These are phyloP conservation scores for Pipra filicauda DNA, from an alignment of 2,113 vertebrate species.

Conservation along the genomic window DNA sequence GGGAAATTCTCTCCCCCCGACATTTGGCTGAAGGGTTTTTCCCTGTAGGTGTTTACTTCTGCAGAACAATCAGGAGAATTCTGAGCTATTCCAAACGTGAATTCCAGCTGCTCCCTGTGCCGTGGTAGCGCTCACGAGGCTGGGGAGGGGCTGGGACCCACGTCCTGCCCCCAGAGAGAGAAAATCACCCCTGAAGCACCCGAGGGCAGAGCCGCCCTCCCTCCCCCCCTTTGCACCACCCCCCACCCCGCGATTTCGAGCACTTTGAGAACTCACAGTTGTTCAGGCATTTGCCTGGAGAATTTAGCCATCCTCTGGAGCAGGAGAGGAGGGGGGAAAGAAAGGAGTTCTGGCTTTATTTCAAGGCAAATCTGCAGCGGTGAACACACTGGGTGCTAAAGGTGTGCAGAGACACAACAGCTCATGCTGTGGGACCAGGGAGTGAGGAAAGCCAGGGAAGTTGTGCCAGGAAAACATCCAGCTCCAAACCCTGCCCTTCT, in stretches of 20 bases:
- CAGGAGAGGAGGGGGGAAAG: background rate
- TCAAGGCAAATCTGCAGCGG: background rate
- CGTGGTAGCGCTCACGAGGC: background rate
- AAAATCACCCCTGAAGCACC: background rate
- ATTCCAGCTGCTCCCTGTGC: background rate
- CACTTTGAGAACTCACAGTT: background rate
- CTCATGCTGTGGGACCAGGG: background rate
- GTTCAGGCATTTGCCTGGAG: background rate
- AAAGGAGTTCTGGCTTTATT: background rate
- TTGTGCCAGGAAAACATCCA: background rate
- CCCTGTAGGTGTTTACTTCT: background rate
- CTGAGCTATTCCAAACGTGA: fast-evolving
- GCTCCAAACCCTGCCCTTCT: background rate
- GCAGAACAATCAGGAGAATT: background rate
- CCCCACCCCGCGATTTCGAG: background rate
- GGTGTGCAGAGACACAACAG: background rate
- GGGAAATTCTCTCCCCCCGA: background rate
- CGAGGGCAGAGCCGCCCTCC: fast-evolving
- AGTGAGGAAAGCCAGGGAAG: background rate
- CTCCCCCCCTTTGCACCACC: background rate
- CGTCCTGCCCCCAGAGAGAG: background rate
- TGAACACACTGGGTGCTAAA: fast-evolving
- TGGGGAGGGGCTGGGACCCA: fast-evolving
- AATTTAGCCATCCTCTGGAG: background rate
- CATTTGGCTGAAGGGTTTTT: background rate